phyloP scores from a whole-genome alignment of 2,888 invertebrate species.

The Dasypolia templi region DNA sequence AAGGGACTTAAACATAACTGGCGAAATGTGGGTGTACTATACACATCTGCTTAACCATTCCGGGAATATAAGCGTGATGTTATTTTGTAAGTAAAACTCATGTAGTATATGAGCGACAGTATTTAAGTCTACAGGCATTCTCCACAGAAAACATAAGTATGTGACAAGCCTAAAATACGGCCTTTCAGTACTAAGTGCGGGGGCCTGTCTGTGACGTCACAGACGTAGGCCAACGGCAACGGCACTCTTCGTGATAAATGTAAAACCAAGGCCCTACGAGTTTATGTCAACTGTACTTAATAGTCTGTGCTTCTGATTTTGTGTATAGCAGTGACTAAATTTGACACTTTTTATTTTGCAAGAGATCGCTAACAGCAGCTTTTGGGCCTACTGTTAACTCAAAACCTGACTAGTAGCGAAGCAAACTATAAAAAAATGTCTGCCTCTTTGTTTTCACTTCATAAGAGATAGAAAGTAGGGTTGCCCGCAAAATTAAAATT shows the following conservation, averaged over 20 bases:
- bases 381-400: neutral
- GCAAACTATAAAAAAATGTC: neutral
- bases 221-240: constrained; percentile 13
- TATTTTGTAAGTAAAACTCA: neutral
- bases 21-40: too few species aligned
- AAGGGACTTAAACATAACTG: too few species aligned
- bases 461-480: too few species aligned
- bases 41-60: too few species aligned
- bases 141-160: constrained; percentile 10
- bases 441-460: neutral
- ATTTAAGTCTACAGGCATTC: neutral
- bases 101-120: neutral
- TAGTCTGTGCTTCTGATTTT: neutral
- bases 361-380: neutral
- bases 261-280: constrained; percentile 1
- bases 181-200: constrained; percentile 33
- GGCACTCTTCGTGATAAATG: constrained; percentile 25
- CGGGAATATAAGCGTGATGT: too few species aligned
- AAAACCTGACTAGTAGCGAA: too few species aligned
- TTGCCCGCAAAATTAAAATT: too few species aligned
- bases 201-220: neutral
- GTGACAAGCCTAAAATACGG: constrained; percentile 13
- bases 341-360: too few species aligned
- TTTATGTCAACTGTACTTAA: neutral
- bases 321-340: neutral